Percentiles rank a stretch among this genome's conserved stretches.
phyloP scores from a whole-genome alignment of 2,113 vertebrate species.

The Anarrhichthys ocellatus region DNA sequence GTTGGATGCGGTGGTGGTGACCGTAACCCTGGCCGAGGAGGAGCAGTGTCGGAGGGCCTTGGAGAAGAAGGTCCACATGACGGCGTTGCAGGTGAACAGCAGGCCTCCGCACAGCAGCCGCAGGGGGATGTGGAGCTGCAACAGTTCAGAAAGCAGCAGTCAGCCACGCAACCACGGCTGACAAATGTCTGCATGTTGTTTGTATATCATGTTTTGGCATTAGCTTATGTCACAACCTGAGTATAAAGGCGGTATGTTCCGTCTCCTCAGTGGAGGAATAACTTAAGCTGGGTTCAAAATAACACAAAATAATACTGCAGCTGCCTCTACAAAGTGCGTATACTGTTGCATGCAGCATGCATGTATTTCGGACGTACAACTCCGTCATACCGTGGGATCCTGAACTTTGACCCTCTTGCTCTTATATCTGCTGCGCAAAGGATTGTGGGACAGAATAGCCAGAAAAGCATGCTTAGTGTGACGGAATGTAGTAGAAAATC shows the following conservation, averaged over 20 bases:
- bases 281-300: neutral
- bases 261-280: no score
- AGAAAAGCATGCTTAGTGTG: no score
- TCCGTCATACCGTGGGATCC: no score
- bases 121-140: constrained; percentile 85
- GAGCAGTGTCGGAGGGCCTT: constrained; percentile 90
- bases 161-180: neutral
- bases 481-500: no score
- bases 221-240: no score
- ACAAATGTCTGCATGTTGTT: neutral
- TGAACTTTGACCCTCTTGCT: no score
- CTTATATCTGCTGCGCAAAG: no score
- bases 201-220: neutral
- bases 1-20: constrained; percentile 90
- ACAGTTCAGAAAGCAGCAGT: neutral
- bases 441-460: no score
- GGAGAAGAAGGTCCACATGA: constrained; percentile 96
- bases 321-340: neutral
- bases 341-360: no score
- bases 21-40: constrained; percentile 90
- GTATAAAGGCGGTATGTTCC: no score
- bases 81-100: constrained; percentile 85
- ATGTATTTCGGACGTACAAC: no score
- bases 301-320: no score
- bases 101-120: constrained; percentile 81